Evolutionary conservation across 2,797 vertebrate species (phyloP).

Genomic region (Acrossocheilus wenchowensis): DNA sequence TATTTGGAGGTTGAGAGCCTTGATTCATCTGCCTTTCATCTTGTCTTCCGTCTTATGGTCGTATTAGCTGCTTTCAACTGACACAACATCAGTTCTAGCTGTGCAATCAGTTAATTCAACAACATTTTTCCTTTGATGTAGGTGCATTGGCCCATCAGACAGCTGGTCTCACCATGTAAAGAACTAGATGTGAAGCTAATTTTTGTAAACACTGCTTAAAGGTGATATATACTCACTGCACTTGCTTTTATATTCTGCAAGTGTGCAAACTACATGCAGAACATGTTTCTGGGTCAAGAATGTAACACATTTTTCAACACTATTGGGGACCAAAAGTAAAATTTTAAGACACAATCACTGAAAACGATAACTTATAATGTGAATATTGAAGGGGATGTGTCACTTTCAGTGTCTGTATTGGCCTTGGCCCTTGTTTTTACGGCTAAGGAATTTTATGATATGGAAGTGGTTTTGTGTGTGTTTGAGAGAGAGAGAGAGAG

Average conservation of each 20-base stretch:
- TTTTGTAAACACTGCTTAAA: not conserved
- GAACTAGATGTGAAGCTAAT: not conserved
- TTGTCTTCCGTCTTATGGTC: not conserved
- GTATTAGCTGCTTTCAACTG: not conserved
- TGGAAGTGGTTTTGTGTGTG: no score
- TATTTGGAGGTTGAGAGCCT: not conserved
- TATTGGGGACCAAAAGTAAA: not conserved
- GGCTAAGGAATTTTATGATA: not conserved
- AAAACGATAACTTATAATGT: not conserved
- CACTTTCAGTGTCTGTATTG: not conserved
- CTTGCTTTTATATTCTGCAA: not conserved
- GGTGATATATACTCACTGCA: not conserved
- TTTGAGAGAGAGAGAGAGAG: no score
- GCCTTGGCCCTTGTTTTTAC: not conserved
- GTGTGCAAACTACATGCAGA: no score
- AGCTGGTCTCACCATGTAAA: not conserved
- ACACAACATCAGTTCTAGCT: not conserved
- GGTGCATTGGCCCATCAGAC: not conserved
- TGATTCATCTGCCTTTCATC: constrained; percentile 19
- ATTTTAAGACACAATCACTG: not conserved
- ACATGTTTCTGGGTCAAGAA: not conserved
- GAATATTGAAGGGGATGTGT: not conserved
- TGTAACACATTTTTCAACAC: not conserved
- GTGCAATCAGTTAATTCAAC: constrained; percentile 28
- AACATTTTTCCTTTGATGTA: not conserved